phyloP scores from a whole-genome alignment of 2,888 invertebrate genomes.

The Rotaria magnacalcarata region DNA sequence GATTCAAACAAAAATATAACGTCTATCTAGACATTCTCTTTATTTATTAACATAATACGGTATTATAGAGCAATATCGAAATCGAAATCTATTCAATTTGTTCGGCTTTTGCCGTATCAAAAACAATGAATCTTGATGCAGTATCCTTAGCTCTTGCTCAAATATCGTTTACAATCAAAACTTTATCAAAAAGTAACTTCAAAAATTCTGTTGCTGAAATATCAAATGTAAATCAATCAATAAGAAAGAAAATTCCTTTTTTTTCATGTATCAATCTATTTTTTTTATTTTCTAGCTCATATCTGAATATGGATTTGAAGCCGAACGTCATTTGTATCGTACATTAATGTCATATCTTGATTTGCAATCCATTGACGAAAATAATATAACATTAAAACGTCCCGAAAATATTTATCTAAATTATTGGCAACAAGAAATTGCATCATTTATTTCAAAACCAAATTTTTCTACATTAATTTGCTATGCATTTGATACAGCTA shows the following conservation, averaged over 20 bases:
- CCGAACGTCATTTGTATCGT: constrained; percentile 90
- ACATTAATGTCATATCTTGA: constrained; percentile 84
- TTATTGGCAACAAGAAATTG: constrained; percentile 73
- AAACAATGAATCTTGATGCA: constrained; percentile 69
- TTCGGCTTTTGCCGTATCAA: background rate
- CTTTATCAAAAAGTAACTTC: constrained; percentile 90
- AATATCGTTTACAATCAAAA: constrained; percentile 92
- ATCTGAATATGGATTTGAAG: constrained; percentile 85
- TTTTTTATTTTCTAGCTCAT: constrained; percentile 69
- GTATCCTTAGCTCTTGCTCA: constrained; percentile 96
- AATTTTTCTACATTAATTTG: constrained; percentile 81
- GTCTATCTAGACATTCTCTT: background rate
- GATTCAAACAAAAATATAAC: background rate
- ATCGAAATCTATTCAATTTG: background rate
- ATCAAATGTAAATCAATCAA: constrained; percentile 67
- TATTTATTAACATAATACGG: no score
- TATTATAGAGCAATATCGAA: background rate
- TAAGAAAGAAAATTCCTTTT: background rate
- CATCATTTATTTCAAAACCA: constrained; percentile 75
- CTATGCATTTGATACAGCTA: constrained; percentile 77
- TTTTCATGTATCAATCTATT: constrained; percentile 45
- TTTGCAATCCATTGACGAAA: constrained; percentile 65
- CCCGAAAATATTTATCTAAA: constrained; percentile 64
- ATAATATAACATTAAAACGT: constrained; percentile 51
- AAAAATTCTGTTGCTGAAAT: constrained; percentile 82